These are phyloP conservation scores for Oceanites oceanicus DNA, from an alignment of 2,113 vertebrate species.

Conservation along the genomic window DNA sequence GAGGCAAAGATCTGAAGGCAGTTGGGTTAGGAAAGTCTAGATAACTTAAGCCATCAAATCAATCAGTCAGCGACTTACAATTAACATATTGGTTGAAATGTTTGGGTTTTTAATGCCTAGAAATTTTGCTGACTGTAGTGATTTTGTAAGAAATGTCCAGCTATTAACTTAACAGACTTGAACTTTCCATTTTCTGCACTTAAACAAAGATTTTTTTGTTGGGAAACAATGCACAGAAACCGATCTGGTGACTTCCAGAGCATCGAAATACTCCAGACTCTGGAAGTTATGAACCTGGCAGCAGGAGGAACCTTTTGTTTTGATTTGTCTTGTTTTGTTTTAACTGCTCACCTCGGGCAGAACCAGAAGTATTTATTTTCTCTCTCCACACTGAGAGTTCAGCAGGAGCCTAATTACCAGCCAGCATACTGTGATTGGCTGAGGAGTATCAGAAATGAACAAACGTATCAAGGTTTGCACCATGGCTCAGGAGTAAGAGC, in stretches of 20 bases:
- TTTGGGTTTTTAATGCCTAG: neutral
- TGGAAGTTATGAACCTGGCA: neutral
- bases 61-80: neutral
- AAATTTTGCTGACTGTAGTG: neutral
- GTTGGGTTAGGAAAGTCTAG: neutral
- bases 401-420: slow-evolving; percentile 52
- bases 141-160: neutral
- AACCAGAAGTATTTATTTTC: slow-evolving; percentile 59
- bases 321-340: slow-evolving; percentile 19
- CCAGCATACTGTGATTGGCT: slow-evolving; percentile 16
- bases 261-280: neutral
- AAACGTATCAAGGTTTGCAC: slow-evolving; percentile 42
- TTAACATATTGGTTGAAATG: neutral
- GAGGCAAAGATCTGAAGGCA: neutral
- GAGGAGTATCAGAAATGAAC: slow-evolving; percentile 51
- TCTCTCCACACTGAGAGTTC: neutral
- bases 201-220: neutral
- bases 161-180: neutral
- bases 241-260: neutral
- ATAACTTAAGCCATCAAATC: neutral
- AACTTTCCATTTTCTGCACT: neutral
- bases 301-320: slow-evolving; percentile 4
- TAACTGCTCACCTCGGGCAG: slow-evolving; percentile 46
- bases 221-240: neutral
- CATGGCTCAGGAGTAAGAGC: slow-evolving; percentile 46